Evolutionary conservation across 2,797 vertebrate species (phyloP).

Genomic region (Oryzias dopingdopingensis): DNA sequence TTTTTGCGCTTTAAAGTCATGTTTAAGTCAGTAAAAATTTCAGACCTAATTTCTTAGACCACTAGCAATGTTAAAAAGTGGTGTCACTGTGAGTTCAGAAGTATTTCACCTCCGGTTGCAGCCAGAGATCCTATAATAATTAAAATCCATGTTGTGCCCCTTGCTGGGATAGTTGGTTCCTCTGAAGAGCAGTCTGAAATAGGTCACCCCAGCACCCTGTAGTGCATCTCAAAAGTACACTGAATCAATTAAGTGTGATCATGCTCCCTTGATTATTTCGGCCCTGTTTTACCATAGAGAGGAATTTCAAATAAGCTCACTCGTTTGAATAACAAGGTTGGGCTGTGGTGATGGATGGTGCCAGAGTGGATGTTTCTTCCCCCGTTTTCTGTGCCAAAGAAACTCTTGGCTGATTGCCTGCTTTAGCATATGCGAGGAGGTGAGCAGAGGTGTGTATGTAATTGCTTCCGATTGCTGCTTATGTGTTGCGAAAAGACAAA

Average conservation of each 20-base stretch:
- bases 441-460: constrained; percentile 69
- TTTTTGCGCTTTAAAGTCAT: constrained; percentile 28
- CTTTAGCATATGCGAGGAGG: constrained; percentile 73
- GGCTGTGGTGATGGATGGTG: constrained; percentile 76
- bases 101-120: constrained; percentile 71
- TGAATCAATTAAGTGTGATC: constrained; percentile 82
- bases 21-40: constrained; percentile 30
- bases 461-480: constrained; percentile 68
- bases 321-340: constrained; percentile 76
- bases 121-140: constrained; percentile 74
- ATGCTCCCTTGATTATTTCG: constrained; percentile 82
- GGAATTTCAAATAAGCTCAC: constrained; percentile 78
- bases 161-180: constrained; percentile 73
- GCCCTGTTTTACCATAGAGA: constrained; percentile 76
- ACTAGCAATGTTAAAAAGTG: constrained; percentile 59
- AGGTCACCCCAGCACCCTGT: constrained; percentile 81
- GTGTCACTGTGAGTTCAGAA: constrained; percentile 68
- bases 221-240: constrained; percentile 82
- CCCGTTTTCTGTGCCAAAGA: constrained; percentile 67
- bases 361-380: constrained; percentile 71
- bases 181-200: constrained; percentile 80
- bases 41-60: constrained; percentile 42
- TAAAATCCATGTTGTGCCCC: constrained; percentile 75
- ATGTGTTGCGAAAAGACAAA: constrained; percentile 57
- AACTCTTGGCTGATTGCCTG: constrained; percentile 76